Evolutionary conservation across 1,140 invertebrate genomes (phyloP), one percentile per base, ranked within the genome.

Genomic region (Mactra quadrangularis): DNA sequence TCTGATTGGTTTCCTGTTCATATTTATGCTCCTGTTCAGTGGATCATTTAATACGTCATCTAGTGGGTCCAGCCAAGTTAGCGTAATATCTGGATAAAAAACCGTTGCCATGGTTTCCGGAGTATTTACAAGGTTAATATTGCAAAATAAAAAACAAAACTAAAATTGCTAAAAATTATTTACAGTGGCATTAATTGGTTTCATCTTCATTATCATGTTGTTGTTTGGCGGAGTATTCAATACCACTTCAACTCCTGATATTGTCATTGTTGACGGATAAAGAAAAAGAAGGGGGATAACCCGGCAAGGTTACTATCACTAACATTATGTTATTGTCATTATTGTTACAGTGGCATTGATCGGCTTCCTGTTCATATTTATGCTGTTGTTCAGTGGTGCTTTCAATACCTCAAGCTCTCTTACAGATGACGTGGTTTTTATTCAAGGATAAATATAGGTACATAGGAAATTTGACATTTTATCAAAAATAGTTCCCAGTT

Each of bases 291-390:
- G 38, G 38, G 38, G 38, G 38, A 41, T 41, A 41, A 41, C 38
- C 38, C 38, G 38, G 38, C 38, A 41, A 41, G 38, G 38, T 41
- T 41, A 41, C 38, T 41, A 41, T 41, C 6, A 41, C 6, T 41
- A 41, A 41, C 38, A 35, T 68, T 47, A 50, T 68, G 41, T 1
- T 7, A 22, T 47, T 68, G 41, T 68, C 64, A 11, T 76, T 62
- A 76, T 62, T 62, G 74, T 76, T 76, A 50, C 74, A 76, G 74
- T 76, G 74, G 74, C 74, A 76, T 62, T 76, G 74, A 64, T 64
- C n/a, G 74, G 74, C 0, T 62, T 76, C 38, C 74, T 76, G 25
- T 76, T 76, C 38, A 50, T 76, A 50, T 45, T 76, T 17, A 22
- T 62, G 17, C 59, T 76, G 57, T 62, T 76, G 59, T 76, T 76